Evolutionary conservation across 2,888 invertebrate species (phyloP).

Genomic region (Drosophila setosimentum): DNA sequence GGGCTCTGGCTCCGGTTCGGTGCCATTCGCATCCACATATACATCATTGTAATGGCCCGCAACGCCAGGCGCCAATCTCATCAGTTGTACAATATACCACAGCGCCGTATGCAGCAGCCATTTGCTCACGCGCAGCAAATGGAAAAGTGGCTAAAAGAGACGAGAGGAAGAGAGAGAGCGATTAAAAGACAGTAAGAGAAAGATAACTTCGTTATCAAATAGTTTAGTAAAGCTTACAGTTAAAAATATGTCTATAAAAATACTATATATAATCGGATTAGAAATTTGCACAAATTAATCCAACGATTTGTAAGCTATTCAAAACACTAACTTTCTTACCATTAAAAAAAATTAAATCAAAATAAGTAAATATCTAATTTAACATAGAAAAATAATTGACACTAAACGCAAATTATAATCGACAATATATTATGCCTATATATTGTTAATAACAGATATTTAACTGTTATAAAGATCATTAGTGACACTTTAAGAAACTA

Average conservation of each 20-base stretch:
- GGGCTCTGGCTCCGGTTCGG: constrained; percentile 85
- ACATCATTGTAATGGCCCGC: constrained; percentile 82
- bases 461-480: background rate
- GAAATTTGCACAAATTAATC: background rate
- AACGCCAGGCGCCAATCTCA: constrained; percentile 85
- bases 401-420: background rate
- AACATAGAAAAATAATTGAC: background rate
- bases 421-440: background rate
- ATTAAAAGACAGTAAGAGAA: background rate
- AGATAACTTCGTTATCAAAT: background rate
- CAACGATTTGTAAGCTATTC: background rate
- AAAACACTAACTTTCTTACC: background rate
- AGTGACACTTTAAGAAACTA: too few species aligned
- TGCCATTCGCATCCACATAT: constrained; percentile 80
- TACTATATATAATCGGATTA: background rate
- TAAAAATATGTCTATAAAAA: too few species aligned
- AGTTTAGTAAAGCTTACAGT: background rate
- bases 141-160: constrained; percentile 87
- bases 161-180: constrained; percentile 29
- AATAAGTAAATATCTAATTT: background rate
- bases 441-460: background rate
- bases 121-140: constrained; percentile 86
- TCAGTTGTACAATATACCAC: constrained; percentile 87
- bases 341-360: background rate
- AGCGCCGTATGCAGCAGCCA: constrained; percentile 87